These are phyloP conservation scores for Fabriciana adippe DNA, from an alignment of 2,888 invertebrate species.

Conservation along the genomic window DNA sequence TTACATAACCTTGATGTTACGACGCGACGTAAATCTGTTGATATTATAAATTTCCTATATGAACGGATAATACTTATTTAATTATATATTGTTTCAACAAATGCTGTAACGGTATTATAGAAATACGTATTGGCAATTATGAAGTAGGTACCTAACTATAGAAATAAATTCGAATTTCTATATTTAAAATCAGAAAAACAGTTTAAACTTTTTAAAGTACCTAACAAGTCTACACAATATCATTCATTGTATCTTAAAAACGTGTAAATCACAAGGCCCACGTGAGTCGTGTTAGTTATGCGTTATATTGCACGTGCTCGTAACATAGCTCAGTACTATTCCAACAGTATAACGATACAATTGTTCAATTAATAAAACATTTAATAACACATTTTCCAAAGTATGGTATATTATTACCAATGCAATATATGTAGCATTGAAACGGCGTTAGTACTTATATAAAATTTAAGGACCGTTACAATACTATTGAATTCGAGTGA, in stretches of 20 bases:
- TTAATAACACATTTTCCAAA: slow-evolving; percentile 15
- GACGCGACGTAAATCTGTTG: no score
- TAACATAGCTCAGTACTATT: slow-evolving; percentile 23
- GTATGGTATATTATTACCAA: neutral
- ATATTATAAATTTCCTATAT: no score
- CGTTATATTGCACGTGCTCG: slow-evolving; percentile 28
- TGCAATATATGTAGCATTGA: neutral
- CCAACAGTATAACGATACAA: slow-evolving; percentile 31
- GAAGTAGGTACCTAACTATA: no score
- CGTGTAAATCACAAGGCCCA: slow-evolving; percentile 18
- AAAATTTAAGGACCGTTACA: slow-evolving; percentile 37
- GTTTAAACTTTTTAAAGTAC: no score
- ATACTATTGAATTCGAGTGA: slow-evolving; percentile 50
- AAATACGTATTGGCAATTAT: no score
- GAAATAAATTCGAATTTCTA: no score
- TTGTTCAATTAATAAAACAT: slow-evolving; percentile 16
- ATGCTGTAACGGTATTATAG: no score
- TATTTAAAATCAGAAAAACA: no score
- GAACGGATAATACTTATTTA: no score
- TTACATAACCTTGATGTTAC: neutral
- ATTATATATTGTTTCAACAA: no score
- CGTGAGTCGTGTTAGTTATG: slow-evolving; percentile 22
- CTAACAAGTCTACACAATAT: no score
- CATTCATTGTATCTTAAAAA: slow-evolving; percentile 1
- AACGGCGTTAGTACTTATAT: slow-evolving; percentile 1